phyloP scores from a whole-genome alignment of 2,888 invertebrate genomes.

The Cyaniris semiargus region DNA sequence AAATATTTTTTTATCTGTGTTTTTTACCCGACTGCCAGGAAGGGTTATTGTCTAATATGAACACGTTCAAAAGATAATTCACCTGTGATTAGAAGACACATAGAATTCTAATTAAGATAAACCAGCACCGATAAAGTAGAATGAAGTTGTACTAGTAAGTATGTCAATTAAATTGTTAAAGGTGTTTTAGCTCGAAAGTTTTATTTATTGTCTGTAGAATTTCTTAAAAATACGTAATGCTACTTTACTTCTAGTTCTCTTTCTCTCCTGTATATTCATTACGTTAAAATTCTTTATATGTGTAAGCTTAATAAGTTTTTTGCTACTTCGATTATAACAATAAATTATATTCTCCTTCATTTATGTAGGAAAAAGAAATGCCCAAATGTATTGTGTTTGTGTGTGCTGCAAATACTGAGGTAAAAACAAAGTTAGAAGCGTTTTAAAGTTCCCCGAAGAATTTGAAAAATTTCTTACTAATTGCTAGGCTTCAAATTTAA shows the following conservation, averaged over 20 bases:
- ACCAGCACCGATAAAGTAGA: not conserved
- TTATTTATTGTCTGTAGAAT: not conserved
- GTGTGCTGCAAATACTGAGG: too few species aligned
- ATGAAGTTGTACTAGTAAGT: not conserved
- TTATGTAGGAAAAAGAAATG: too few species aligned
- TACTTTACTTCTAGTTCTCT: too few species aligned
- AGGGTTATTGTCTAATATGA: not conserved
- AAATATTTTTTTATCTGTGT: not conserved
- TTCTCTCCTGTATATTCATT: too few species aligned
- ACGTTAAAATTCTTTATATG: too few species aligned
- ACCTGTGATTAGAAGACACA: not conserved
- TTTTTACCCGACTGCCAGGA: too few species aligned
- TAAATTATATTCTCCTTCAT: too few species aligned
- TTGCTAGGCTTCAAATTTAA: not conserved
- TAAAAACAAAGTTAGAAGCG: too few species aligned
- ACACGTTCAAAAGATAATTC: not conserved
- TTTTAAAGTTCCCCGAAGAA: too few species aligned
- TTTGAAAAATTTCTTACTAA: not conserved
- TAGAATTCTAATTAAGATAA: constrained; percentile 10
- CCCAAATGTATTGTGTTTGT: too few species aligned
- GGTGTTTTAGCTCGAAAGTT: not conserved
- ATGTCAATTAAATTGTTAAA: not conserved
- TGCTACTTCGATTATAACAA: too few species aligned
- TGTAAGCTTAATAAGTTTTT: too few species aligned
- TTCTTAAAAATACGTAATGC: not conserved